Evolutionary conservation across 2,113 vertebrate species (phyloP), one percentile per base, ranked within the genome.

Genomic region (Plectropomus leopardus): DNA sequence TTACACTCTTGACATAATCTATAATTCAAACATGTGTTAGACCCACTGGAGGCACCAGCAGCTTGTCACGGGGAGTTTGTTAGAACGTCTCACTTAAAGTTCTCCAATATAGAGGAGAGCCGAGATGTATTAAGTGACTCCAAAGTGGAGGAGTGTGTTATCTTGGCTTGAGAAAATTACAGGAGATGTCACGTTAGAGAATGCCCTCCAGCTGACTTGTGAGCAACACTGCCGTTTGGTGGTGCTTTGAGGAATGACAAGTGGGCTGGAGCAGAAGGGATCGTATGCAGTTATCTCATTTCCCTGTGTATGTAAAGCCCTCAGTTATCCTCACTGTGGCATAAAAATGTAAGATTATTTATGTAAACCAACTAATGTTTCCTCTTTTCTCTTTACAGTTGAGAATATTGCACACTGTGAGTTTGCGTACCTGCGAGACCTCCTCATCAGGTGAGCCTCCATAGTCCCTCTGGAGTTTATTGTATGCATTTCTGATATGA

Each of bases 401-500:
- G 98, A 99, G 94, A 99, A 99, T 80, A 97, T 96, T 40, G 96
- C 95, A 80, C 98, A 99, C 93, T 99, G 98, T 91, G 98, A 99
- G 96, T 99, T 99, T 30, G 97, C 98, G 53, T 97, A 97, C 92
- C 94, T 99, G 94, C 94, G 98, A 81, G 98, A 99, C 91, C 97
- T 99, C 76, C 97, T 99, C 53, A 99, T 99, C 95, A 98, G 98
- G 98, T 99, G 68, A 92, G 86, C 59, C 19, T 54, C 21, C 21
- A 28, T 40, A 15, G 26, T 4, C 21, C 23, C 5, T 48, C 28
- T 23, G 15, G 2, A 34, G 11, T 50, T 58, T 58, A 34, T 44
- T 26, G 26, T 16, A 40, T 36, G 16, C 1, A n/a, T 72, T 32
- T 7, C 26, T 13, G 7, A 76, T 13, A 5, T 15, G 23, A 5